Evolutionary conservation across 2,888 invertebrate species (phyloP).

Genomic region (Eurois occulta): DNA sequence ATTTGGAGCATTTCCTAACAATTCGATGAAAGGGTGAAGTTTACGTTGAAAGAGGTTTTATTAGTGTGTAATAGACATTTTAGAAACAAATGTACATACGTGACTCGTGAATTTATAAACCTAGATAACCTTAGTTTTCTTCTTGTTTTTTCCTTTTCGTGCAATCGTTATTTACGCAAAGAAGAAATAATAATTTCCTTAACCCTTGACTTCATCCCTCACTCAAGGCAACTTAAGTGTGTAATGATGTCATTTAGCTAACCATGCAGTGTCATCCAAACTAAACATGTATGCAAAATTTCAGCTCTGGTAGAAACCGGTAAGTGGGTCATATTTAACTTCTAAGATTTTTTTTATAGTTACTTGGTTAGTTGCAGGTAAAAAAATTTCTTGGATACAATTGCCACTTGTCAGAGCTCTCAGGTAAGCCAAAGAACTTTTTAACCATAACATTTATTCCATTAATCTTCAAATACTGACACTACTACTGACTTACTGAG

Average conservation of each 20-base stretch:
- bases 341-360: no score
- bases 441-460: background rate
- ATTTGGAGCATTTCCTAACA: conserved; percentile 37
- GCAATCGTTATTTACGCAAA: background rate
- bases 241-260: no score
- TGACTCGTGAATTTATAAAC: background rate
- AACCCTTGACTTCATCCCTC: no score
- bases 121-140: background rate
- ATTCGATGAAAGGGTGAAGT: conserved; percentile 23
- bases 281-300: no score
- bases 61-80: background rate
- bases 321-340: no score
- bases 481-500: no score
- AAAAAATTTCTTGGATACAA: no score
- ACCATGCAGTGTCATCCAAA: no score
- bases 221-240: no score
- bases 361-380: no score
- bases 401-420: background rate
- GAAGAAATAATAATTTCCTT: background rate
- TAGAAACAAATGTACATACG: background rate
- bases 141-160: background rate
- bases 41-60: conserved; percentile 19
- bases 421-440: background rate
- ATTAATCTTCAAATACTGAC: background rate
- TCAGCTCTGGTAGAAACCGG: no score